These are phyloP conservation scores for Anthrax anthrax DNA, from an alignment of 2,888 invertebrate genomes.

Conservation along the genomic window DNA sequence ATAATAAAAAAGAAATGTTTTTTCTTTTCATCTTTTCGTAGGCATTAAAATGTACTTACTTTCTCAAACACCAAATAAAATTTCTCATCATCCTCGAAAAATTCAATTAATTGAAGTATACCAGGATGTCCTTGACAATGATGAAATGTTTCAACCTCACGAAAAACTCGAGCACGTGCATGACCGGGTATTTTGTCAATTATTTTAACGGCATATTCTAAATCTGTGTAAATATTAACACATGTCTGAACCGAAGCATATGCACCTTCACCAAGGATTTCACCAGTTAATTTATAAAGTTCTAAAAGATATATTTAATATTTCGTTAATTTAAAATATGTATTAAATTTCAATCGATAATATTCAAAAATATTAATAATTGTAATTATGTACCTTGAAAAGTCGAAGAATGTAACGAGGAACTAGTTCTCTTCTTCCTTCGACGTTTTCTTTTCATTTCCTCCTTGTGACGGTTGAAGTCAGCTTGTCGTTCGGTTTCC, in stretches of 20 bases:
- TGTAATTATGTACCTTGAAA: constrained; percentile 60
- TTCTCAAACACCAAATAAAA: constrained; percentile 98
- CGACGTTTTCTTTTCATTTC: constrained; percentile 76
- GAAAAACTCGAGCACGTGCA: constrained; percentile 84
- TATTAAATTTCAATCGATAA: no score
- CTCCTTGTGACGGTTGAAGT: constrained; percentile 66
- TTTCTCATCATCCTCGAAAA: constrained; percentile 92
- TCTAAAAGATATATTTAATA: constrained; percentile 44
- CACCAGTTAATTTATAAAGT: constrained; percentile 87
- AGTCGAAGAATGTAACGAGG: constrained; percentile 75
- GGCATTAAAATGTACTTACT: constrained; percentile 36
- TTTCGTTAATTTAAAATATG: no score
- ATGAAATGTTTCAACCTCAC: constrained; percentile 98
- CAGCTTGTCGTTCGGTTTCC: constrained; percentile 35
- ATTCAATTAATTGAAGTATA: constrained; percentile 94
- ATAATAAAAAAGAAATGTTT: constrained; percentile 9
- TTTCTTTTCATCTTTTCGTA: not conserved
- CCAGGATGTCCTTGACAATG: constrained; percentile 95
- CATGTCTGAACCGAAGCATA: constrained; percentile 93
- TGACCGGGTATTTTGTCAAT: constrained; percentile 92
- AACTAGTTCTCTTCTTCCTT: constrained; percentile 81
- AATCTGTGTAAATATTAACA: constrained; percentile 75
- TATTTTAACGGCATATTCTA: constrained; percentile 95
- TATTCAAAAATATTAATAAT: no score
- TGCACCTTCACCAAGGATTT: constrained; percentile 91